Evolutionary conservation across 2,113 vertebrate species (phyloP).

Genomic region (Pipra filicauda): DNA sequence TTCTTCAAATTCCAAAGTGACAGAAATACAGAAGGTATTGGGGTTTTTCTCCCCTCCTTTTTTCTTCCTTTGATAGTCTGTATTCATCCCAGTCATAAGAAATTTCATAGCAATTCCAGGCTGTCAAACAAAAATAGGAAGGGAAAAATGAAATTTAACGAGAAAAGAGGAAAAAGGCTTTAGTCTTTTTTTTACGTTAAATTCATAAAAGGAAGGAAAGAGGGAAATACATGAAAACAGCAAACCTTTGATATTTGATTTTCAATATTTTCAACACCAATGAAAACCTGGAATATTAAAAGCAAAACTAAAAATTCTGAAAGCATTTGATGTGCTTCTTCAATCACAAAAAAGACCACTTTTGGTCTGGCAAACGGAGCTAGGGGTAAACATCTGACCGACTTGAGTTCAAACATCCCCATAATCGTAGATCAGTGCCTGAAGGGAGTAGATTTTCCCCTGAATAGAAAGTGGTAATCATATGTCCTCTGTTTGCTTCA

Average conservation of each 20-base stretch:
- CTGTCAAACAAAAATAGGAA: neutral
- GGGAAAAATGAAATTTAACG: neutral
- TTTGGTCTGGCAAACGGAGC: neutral
- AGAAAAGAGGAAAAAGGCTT: neutral
- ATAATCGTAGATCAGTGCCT: neutral
- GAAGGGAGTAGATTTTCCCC: neutral
- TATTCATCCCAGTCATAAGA: neutral
- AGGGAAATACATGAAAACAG: neutral
- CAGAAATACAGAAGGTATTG: neutral
- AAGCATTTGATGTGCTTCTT: neutral
- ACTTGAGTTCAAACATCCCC: neutral
- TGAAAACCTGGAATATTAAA: neutral
- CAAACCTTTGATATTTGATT: neutral
- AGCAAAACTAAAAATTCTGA: neutral
- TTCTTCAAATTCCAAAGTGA: neutral
- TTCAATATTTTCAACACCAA: neutral
- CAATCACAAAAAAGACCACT: neutral
- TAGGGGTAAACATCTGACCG: neutral
- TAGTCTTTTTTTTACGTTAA: neutral
- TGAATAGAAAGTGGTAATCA: neutral
- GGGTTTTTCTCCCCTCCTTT: accelerated
- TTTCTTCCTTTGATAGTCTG: neutral
- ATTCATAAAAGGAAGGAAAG: neutral
- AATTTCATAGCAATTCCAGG: neutral
- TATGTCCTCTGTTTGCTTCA: neutral